These are phyloP conservation scores for Balaenoptera acutorostrata DNA, from an alignment of 2,113 vertebrate genomes.

Conservation along the genomic window DNA sequence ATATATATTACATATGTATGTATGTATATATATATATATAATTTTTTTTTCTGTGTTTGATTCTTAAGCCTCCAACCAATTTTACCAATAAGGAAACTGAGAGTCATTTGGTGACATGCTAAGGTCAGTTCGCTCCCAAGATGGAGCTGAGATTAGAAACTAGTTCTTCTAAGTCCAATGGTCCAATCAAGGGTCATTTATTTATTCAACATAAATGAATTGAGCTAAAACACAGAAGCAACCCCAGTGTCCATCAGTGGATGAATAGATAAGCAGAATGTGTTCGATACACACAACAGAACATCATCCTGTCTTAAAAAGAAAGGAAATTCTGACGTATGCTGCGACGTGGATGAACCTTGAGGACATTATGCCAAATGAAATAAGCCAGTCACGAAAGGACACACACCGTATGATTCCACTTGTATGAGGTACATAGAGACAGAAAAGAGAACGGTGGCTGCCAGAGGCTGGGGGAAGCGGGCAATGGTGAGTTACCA, in stretches of 20 bases:
- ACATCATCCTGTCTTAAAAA: neutral
- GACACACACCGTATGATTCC: neutral
- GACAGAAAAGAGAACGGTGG: neutral
- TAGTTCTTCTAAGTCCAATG: neutral
- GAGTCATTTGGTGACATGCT: neutral
- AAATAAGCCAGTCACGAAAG: neutral
- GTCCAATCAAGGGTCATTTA: neutral
- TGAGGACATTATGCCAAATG: neutral
- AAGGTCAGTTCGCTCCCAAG: neutral
- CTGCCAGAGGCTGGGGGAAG: neutral
- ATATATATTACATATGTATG: too few species aligned
- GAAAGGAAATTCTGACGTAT: neutral
- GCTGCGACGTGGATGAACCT: neutral
- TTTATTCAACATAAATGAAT: neutral
- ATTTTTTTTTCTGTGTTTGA: neutral
- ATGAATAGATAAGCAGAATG: neutral
- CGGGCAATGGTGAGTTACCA: neutral
- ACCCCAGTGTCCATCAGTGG: neutral
- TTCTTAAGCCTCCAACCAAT: neutral
- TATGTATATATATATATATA: neutral
- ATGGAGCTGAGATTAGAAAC: neutral
- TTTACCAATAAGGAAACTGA: neutral
- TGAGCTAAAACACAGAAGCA: neutral
- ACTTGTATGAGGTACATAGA: neutral
- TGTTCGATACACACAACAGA: fast-evolving